phyloP scores from a whole-genome alignment of 1,140 invertebrate species.

The Pachypsylla venusta region DNA sequence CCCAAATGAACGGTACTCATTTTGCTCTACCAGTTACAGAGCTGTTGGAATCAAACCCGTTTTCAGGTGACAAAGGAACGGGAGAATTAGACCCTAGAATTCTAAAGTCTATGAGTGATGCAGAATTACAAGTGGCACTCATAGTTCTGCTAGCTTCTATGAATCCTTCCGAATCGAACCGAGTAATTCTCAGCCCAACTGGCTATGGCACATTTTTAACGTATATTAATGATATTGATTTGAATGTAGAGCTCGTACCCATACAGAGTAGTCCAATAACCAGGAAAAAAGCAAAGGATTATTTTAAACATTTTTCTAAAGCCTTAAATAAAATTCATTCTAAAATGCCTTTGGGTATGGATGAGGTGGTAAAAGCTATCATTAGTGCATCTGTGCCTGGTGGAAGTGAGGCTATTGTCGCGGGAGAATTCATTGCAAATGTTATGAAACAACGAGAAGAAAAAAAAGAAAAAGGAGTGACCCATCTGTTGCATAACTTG shows the following conservation, averaged over 20 bases:
- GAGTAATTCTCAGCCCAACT: not conserved
- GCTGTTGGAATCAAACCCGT: not conserved
- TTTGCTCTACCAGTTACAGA: not conserved
- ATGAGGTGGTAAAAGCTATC: constrained; percentile 1
- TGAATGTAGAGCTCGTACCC: not conserved
- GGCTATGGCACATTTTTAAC: not conserved
- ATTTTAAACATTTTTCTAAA: not conserved
- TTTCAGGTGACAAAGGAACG: not conserved
- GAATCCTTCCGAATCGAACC: not conserved
- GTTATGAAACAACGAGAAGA: not conserved
- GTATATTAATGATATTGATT: not conserved
- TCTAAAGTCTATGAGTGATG: constrained; percentile 4
- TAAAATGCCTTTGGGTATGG: not conserved
- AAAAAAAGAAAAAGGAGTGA: not conserved
- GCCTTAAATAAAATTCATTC: not conserved
- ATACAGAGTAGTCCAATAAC: not conserved
- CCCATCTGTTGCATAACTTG: too few species aligned
- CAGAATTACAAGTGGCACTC: not conserved
- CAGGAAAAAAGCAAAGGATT: not conserved
- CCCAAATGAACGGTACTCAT: not conserved
- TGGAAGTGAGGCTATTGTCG: not conserved
- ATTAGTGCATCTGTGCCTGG: not conserved
- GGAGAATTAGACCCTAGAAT: not conserved
- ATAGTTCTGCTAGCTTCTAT: not conserved
- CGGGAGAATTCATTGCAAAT: not conserved